Base-by-base conservation (phyloP, 2,797 vertebrate genomes). In the Chromis chromis region DNA sequence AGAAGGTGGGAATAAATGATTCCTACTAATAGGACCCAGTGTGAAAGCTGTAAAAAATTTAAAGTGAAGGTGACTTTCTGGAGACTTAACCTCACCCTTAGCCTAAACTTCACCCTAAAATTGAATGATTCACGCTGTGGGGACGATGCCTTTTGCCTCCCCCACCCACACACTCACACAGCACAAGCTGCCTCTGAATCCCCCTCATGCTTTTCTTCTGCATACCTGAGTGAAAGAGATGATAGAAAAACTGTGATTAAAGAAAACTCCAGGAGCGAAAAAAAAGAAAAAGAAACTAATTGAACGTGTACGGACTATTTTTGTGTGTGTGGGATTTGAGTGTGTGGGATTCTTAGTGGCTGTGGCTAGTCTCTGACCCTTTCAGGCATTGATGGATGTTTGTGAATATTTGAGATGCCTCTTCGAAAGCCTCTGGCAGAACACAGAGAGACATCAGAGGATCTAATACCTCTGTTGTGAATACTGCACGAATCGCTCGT, bases 361-460 rank as follows among this genome's bases (percentile, higher is more conserved):
- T 4, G 3, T 52, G 65, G 69, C 36, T 16, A 4, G 40, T 82
- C 53, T 74, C 65, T 89, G 80, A 87, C 80, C 79, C 85, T 87
- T 70, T 78, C 66, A 83, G 84, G 76, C 82, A 78, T 50, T 89
- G 82, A 90, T 88, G 80, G 85, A 85, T 87, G 84, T 70, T 78
- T 75, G 84, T 91, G 70, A 88, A 89, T 90, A 88, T 82, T 83
- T 71, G 52, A 89, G 84, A 85, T 81, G 88, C 81, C 82, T 86
- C 65, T 68, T 42, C 27, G 79, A 74, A 81, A 86, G 81, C 80
- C 77, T 58, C 63, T 62, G 74, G 85, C 85, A 81, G 76, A 92
- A 80, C 78, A 79, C 64, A 25, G 65, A 65, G 61, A 76, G 61
- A 85, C 84, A 86, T 88, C 74, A 83, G 73, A 84, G 46, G 76